These are phyloP conservation scores for Melinaea marsaeus DNA, from an alignment of 2,888 invertebrate genomes.

Conservation along the genomic window DNA sequence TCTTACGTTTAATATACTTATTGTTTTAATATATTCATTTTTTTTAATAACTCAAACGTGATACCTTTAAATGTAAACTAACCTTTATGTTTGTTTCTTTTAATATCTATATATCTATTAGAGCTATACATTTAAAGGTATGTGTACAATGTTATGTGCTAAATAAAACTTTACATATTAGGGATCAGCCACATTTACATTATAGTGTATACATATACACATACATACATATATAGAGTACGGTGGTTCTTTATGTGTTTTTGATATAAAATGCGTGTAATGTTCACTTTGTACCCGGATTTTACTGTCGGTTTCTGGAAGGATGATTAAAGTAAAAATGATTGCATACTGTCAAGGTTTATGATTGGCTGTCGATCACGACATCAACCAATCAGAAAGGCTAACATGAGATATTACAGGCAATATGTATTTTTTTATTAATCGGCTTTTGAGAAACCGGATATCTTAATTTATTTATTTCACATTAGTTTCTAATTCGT, in stretches of 20 bases:
- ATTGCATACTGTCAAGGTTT: too few species aligned
- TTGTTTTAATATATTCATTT: neutral
- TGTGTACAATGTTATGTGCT: too few species aligned
- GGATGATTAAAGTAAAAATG: too few species aligned
- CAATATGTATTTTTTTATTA: too few species aligned
- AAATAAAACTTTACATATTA: too few species aligned
- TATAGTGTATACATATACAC: slow-evolving; percentile 17
- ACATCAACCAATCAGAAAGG: too few species aligned
- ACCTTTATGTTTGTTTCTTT: neutral
- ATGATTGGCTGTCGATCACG: too few species aligned
- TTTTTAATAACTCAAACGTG: slow-evolving; percentile 2
- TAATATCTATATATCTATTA: neutral
- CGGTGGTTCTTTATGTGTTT: slow-evolving; percentile 58
- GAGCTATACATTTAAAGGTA: too few species aligned
- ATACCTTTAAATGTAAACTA: neutral
- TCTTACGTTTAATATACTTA: neutral
- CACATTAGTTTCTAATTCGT: slow-evolving; percentile 26
- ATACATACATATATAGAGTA: slow-evolving; percentile 40
- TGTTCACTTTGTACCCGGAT: slow-evolving; percentile 50
- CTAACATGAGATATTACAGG: too few species aligned
- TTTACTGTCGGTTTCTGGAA: too few species aligned
- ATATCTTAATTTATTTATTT: slow-evolving; percentile 6
- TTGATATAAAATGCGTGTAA: slow-evolving; percentile 48
- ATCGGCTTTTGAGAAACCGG: too few species aligned
- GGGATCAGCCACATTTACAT: neutral